Evolutionary conservation across 2,797 vertebrate genomes (phyloP), one percentile per base, ranked within the genome.

Genomic region (Caiman crocodilus): DNA sequence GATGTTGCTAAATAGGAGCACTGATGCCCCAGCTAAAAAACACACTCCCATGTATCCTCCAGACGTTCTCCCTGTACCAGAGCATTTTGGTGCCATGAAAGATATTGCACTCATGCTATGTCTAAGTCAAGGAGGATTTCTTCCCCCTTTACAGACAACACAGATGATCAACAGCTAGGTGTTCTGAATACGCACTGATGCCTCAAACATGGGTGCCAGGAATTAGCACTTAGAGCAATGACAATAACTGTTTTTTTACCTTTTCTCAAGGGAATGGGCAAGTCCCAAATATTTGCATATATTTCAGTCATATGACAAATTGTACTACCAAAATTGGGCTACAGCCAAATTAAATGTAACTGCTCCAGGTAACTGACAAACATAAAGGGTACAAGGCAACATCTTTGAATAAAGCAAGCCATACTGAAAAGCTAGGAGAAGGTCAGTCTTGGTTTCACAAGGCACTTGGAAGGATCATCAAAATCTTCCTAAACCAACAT

Each of bases 371-470:
- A 73, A 73, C 26, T 73, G 69, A 35, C 21, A 71, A 35, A 71
- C 25, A 35, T 23, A 25, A 25, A 20, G 30, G 50, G 30, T 25
- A 59, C 5, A 42, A 67, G 32, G 15, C 8, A 76, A 1, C 0
- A 74, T 25, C 15, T 2, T 58, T 15, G 21, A 14, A 13, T 84
- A 90, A 93, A 87, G 93, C 5, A 4, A 84, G 30, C 15, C 12
- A 1, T 35, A 65, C n/a, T 0, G 0, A 85, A 79, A 83, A 89
- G 14, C 0, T 1, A 11, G 7, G n/a, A 26, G 9, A 56, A 75
- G 30, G 28, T 9, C 14, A 30, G n/a, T 7, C 58, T 5, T 71
- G 8, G n/a, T 84, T 82, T 74, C 23, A 30, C 56, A 80, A 75
- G 59, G 81, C 81, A 60, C 2, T 35, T 13, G 60, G 65, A 77